Base-by-base conservation (phyloP, 1,140 invertebrate genomes). In the Eumeta japonica region DNA sequence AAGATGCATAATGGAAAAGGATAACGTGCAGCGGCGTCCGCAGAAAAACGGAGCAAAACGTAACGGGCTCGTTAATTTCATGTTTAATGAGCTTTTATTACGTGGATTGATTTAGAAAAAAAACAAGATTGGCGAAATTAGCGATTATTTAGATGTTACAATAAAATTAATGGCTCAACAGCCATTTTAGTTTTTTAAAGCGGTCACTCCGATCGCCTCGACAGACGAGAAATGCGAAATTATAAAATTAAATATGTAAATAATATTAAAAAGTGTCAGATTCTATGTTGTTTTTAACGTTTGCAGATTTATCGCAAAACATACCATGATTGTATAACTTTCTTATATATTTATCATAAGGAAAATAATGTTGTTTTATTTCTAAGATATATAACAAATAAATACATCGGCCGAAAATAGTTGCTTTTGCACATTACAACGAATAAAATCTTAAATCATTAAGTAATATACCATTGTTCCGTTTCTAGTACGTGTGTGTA, bases 281-380 rank as follows among this genome's bases (percentile, higher is more conserved):
- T n/a, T n/a, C n/a, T n/a, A n/a, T n/a, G n/a, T n/a, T n/a, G n/a
- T n/a, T n/a, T n/a, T n/a, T n/a, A n/a, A n/a, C n/a, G n/a, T n/a
- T n/a, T n/a, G n/a, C n/a, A n/a, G n/a, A 24, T 7, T 24, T n/a
- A n/a, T n/a, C 20, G 20, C 20, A 7, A 5, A 24, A 7, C n/a
- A 24, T 24, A 24, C n/a, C 20, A n/a, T n/a, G 20, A 24, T 24
- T 24, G 20, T 24, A n/a, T n/a, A n/a, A n/a, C n/a, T n/a, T n/a
- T n/a, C n/a, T n/a, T n/a, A n/a, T n/a, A n/a, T n/a, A n/a, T 24
- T 24, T 24, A 24, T 24, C n/a, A 7, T 24, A 24, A 24, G 5
- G 20, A 24, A 5, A 24, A 24, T n/a, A 24, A 5, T 24, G 5
- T n/a, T 24, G n/a, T 24, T n/a, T 24, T 7, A n/a, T 24, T 5